Base-by-base conservation (phyloP, 2,888 invertebrate species). In the Hyposoter dolosus region DNA sequence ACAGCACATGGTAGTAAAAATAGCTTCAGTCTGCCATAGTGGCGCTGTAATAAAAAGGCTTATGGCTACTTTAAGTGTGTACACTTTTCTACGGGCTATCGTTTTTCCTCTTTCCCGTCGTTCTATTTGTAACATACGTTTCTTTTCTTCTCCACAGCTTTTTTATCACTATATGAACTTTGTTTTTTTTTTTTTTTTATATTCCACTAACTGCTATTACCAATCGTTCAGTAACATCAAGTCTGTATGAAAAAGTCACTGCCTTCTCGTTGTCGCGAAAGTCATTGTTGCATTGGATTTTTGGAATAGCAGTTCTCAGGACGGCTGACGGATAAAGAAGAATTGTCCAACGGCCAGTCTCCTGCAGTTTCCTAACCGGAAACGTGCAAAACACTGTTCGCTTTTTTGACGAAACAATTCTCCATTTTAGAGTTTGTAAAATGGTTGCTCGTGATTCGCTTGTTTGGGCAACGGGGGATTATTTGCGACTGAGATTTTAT, bases 21-120 rank as follows among this genome's bases (percentile, higher is more conserved):
- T 50, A 60, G 43, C 45, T 40, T 53, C 50, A 6, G 40, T 45
- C 68, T 43, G 50, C n/a, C 56, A 68, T 40, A 45, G 60, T 28
- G 71, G 45, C 40, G n/a, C n/a, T 53, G 50, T 28, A 68, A 74
- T 74, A 77, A 72, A 72, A 83, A 80, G 10, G 45, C 45, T 56
- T 78, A 69, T 23, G 56, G 43, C 43, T 76, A 71, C 65, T 60
- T 76, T 50, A 35, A n/a, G 32, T 12, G 45, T 45, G 56, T 53
- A 65, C 40, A 40, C 56, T 56, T 56, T 43, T 15, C 65, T 47
- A 15, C 66, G n/a, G 40, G 63, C 72, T 3, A 32, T n/a, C 74
- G 47, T 56, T 74, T 79, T 35, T 60, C 74, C 12, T n/a, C 65
- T 81, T n/a, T 65, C 32, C 15, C 63, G n/a, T 60, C 47, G 50